Evolutionary conservation across 2,113 vertebrate genomes (phyloP), one percentile per base, ranked within the genome.

Genomic region (Hyperopisus bebe): DNA sequence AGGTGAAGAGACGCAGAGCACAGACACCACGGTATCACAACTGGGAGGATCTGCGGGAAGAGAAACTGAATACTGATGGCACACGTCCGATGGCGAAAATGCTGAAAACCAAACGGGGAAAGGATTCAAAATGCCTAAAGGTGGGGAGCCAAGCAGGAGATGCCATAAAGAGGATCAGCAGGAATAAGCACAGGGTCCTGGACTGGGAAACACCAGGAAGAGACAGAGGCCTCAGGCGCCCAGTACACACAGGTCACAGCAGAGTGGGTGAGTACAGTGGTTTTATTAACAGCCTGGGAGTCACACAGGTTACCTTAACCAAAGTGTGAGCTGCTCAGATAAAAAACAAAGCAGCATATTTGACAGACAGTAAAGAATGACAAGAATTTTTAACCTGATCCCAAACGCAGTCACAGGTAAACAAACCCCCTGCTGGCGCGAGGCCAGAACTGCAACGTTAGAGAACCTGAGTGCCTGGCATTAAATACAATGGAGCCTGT

Each of bases 401-500:
- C 91, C 91, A 51, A 6, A 77, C 27, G 91, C 90, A 80, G 11
- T 7, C 15, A 39, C 92, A 91, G 89, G 89, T 89, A n/a, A n/a
- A 89, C 39, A 88, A 91, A 91, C 83, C 55, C 70, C 88, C 88
- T 83, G 74, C 89, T 94, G 94, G 93, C 92, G 47, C 89, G 44
- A 87, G 58, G 93, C 92, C 93, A 87, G 91, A 89, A 70, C 86
- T 86, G 91, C 66, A 86, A 91, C 50, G 24, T 42, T 42, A 48
- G 48, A 35, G 55, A 48, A 55, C 50, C 74, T 88, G 87, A 88
- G 88, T 80, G 90, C 86, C 87, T 90, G 3, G 74, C 83, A 50
- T 91, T 90, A 83, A 90, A 91, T 92, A 95, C 94, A 94, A 95
- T 94, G 93, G 90, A 88, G 46, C 89, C 90, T 92, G 88, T 94